Percentiles rank a stretch among this genome's conserved stretches.
Conservation (phyloP, 2,888 invertebrate genomes). For the Sarcophaga carnaria region DNA sequence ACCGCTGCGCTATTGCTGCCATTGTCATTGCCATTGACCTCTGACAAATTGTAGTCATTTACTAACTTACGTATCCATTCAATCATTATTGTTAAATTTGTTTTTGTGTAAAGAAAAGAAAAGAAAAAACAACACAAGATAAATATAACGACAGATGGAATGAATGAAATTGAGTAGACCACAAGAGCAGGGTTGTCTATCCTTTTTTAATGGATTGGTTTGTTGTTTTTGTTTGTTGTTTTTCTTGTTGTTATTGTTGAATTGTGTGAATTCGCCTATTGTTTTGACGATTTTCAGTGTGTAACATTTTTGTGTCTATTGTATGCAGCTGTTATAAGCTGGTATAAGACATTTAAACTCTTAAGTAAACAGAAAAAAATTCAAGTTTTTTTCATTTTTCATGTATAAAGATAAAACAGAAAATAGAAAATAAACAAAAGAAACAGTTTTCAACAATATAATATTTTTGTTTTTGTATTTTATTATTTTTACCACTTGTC, state of each 20-base stretch:
- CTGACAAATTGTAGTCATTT: slow-evolving; percentile 61
- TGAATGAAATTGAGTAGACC: not conserved
- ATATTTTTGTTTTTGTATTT: not conserved
- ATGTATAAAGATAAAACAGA: no score
- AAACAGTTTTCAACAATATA: no score
- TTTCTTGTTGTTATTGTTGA: not conserved
- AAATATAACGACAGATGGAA: not conserved
- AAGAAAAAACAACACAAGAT: not conserved
- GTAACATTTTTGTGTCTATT: not conserved
- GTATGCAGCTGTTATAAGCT: slow-evolving; percentile 50
- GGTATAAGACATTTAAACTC: slow-evolving; percentile 24
- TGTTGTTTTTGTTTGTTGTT: slow-evolving; percentile 16
- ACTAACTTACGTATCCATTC: slow-evolving; percentile 45
- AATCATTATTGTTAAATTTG: slow-evolving; percentile 54
- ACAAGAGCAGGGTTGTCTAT: slow-evolving; percentile 48
- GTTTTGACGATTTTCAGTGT: slow-evolving; percentile 27
- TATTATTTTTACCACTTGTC: slow-evolving; percentile 41
- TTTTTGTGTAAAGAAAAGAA: slow-evolving; percentile 7
- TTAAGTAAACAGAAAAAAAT: not conserved
- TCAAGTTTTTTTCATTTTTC: not conserved
- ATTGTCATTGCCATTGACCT: slow-evolving; percentile 70
- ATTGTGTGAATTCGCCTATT: slow-evolving; percentile 50
- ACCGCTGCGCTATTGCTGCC: slow-evolving; percentile 69
- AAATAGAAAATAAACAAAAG: no score
- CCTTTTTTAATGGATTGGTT: not conserved